These are phyloP conservation scores for Hylyphantes graminicola DNA, from an alignment of 1,140 invertebrate species.

Conservation along the genomic window DNA sequence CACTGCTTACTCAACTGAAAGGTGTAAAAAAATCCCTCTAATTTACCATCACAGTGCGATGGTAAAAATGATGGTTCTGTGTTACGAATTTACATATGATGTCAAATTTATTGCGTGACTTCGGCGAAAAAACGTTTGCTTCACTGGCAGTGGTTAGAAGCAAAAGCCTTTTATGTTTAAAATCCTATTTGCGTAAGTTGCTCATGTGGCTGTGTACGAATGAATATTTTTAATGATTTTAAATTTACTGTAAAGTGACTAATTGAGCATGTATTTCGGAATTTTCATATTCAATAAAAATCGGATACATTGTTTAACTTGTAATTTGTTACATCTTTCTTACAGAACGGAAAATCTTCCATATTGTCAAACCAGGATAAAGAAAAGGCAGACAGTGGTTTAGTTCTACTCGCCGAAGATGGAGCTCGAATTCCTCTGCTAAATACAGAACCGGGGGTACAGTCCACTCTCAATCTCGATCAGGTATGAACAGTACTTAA, in stretches of 20 bases:
- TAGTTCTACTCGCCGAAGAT: conserved; percentile 29
- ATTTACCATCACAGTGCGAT: too few relatives aligned
- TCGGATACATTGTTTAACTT: neutral
- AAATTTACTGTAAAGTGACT: neutral
- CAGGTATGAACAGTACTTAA: conserved; percentile 58
- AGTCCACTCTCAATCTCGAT: conserved; percentile 89
- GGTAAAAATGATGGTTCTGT: too few relatives aligned
- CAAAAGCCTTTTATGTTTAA: too few relatives aligned
- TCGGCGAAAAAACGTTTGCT: too few relatives aligned
- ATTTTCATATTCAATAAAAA: neutral
- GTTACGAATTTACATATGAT: too few relatives aligned
- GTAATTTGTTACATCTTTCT: neutral
- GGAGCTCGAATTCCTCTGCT: conserved; percentile 51
- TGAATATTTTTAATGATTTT: neutral
- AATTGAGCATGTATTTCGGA: neutral
- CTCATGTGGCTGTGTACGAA: too few relatives aligned
- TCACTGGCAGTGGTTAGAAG: too few relatives aligned
- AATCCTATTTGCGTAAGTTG: too few relatives aligned
- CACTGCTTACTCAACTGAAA: too few relatives aligned
- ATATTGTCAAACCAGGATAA: conserved; percentile 61
- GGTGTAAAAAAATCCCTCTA: too few relatives aligned
- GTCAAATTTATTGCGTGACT: too few relatives aligned
- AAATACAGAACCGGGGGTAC: conserved; percentile 92
- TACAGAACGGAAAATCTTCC: conserved; percentile 5
- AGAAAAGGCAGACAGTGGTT: conserved; percentile 44